phyloP scores from a whole-genome alignment of 1,140 invertebrate species.

The Cydia splendana region DNA sequence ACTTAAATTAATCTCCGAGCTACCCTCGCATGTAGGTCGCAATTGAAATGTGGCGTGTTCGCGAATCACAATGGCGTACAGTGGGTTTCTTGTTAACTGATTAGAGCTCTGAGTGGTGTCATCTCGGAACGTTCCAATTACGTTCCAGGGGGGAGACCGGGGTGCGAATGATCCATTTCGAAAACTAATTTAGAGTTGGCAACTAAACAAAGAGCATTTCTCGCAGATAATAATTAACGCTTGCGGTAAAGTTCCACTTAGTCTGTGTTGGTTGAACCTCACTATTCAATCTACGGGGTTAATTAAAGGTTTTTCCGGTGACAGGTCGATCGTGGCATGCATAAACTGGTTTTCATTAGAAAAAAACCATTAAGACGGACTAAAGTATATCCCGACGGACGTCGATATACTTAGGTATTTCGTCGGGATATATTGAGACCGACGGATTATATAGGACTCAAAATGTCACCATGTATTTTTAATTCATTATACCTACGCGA shows the following conservation, averaged over 20 bases:
- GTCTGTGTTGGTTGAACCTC: constrained; percentile 71
- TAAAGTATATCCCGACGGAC: too few relatives aligned
- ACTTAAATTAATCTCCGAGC: constrained; percentile 27
- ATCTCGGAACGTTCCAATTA: constrained; percentile 79
- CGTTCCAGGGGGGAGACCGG: constrained; percentile 50
- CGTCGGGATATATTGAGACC: too few relatives aligned
- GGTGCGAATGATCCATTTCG: constrained; percentile 79
- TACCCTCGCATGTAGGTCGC: constrained; percentile 28
- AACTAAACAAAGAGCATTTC: constrained; percentile 79
- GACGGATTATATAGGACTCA: too few relatives aligned
- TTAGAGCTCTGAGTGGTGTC: constrained; percentile 76
- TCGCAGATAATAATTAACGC: constrained; percentile 80
- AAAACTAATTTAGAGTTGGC: constrained; percentile 80
- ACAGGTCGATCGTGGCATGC: constrained; percentile 37
- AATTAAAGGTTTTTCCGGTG: constrained; percentile 71
- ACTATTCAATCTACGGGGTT: constrained; percentile 65
- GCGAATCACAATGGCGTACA: constrained; percentile 65
- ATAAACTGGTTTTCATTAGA: background rate
- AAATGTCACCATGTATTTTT: too few relatives aligned
- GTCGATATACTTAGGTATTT: too few relatives aligned
- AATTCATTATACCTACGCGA: too few relatives aligned
- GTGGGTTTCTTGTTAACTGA: constrained; percentile 77
- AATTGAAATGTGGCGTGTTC: constrained; percentile 40
- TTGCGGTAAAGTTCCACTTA: constrained; percentile 78
- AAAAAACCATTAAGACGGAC: background rate